Conservation (phyloP, 2,888 invertebrate genomes). For the Vanessa cardui region DNA sequence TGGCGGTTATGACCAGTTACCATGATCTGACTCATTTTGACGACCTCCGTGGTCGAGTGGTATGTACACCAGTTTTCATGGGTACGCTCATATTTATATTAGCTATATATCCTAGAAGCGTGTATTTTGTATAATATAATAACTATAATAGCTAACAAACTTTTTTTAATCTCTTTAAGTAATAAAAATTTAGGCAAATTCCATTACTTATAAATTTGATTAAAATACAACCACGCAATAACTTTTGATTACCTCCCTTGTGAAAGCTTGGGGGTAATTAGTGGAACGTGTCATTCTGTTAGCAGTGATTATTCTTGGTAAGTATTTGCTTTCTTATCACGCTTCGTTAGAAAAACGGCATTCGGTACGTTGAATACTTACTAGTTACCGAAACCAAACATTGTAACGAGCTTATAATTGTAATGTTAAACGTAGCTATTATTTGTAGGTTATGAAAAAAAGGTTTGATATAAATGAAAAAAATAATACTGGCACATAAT, state of each 20-base stretch:
- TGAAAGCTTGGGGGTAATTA: constrained; percentile 6
- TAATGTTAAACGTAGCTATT: background rate
- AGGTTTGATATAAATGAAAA: background rate
- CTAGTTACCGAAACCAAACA: background rate
- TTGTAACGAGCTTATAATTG: background rate
- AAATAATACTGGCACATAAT: background rate
- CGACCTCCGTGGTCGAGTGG: no score
- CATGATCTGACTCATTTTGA: no score
- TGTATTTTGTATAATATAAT: no score
- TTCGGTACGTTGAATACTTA: constrained; percentile 1
- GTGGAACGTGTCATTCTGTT: constrained; percentile 5
- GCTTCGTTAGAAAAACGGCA: background rate
- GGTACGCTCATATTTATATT: no score
- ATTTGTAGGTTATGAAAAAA: background rate
- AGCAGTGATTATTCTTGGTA: constrained; percentile 1
- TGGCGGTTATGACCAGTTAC: no score
- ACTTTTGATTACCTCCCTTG: constrained; percentile 1
- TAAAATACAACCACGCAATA: background rate
- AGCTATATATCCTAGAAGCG: no score
- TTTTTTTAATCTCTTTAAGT: no score
- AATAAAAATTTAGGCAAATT: no score
- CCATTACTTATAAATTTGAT: background rate
- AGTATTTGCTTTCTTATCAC: constrained; percentile 7
- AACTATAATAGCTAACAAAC: no score
- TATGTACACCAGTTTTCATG: no score